phyloP scores from a whole-genome alignment of 1,140 invertebrate species.

The Atta colombica region DNA sequence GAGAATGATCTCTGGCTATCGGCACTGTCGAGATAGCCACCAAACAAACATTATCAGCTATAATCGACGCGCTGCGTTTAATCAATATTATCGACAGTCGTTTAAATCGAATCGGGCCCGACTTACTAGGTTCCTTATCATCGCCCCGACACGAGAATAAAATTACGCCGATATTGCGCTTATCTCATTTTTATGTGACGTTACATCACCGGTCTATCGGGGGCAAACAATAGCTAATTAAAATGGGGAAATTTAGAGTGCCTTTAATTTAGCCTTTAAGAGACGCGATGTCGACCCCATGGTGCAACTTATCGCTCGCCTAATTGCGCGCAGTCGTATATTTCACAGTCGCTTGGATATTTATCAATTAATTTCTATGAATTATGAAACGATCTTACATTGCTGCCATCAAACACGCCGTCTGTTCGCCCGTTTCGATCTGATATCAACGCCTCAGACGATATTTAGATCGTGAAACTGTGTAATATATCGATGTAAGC shows the following conservation, averaged over 20 bases:
- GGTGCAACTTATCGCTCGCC: conserved; percentile 54
- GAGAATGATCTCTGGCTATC: conserved; percentile 6
- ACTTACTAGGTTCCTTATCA: conserved; percentile 63
- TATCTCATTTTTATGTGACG: conserved; percentile 63
- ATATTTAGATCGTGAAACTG: conserved; percentile 56
- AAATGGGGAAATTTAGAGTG: conserved; percentile 61
- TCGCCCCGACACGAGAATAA: conserved; percentile 56
- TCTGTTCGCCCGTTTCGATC: conserved; percentile 4
- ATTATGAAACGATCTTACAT: conserved; percentile 30
- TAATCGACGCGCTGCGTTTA: conserved; percentile 67
- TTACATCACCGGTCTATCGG: conserved; percentile 37
- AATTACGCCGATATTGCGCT: conserved; percentile 68
- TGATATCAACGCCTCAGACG: conserved; percentile 38
- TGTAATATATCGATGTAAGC: conserved; percentile 32
- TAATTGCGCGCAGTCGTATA: conserved; percentile 54
- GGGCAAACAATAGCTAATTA: conserved; percentile 70
- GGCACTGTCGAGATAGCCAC: conserved; percentile 44
- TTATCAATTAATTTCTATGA: conserved; percentile 61
- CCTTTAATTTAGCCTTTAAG: conserved; percentile 52
- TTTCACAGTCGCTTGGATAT: conserved; percentile 48
- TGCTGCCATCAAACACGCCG: not conserved
- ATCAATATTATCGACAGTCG: conserved; percentile 39
- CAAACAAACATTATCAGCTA: conserved; percentile 54
- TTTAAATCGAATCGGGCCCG: conserved; percentile 34
- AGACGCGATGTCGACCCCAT: conserved; percentile 32